A percentile compares a stretch with the other conserved stretches of the same genome.
phyloP scores from a whole-genome alignment of 2,888 invertebrate species.

The Agonopterix heracliana region DNA sequence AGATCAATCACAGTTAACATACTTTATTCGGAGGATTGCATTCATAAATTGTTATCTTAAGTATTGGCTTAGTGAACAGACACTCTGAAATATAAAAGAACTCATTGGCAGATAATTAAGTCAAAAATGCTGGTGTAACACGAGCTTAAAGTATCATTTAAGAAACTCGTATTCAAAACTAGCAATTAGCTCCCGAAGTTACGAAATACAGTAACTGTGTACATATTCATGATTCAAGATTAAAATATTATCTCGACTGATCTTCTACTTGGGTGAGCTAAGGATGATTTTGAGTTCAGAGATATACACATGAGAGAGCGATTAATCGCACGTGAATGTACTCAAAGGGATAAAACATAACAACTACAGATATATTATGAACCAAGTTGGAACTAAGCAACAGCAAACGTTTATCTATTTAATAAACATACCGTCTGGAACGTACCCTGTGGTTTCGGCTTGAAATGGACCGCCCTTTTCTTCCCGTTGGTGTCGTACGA shows the following conservation, averaged over 20 bases:
- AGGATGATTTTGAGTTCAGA: slow-evolving; percentile 4
- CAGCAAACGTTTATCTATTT: no score
- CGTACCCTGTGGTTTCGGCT: no score
- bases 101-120: not conserved
- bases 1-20: slow-evolving; percentile 4
- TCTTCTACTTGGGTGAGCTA: slow-evolving; percentile 35
- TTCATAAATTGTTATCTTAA: no score
- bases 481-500: no score
- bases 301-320: slow-evolving; percentile 21
- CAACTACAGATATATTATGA: no score
- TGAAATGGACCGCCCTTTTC: no score
- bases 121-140: not conserved
- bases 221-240: slow-evolving; percentile 8
- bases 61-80: no score
- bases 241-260: slow-evolving; percentile 22
- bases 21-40: no score
- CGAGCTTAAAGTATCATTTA: not conserved
- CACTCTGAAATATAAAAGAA: no score
- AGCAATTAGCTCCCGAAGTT: slow-evolving; percentile 9
- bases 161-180: slow-evolving; percentile 1
- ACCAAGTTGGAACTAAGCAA: no score
- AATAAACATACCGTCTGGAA: no score
- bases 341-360: no score
- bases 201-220: slow-evolving; percentile 2
- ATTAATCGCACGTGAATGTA: slow-evolving; percentile 33